Base-by-base conservation (phyloP, 1,140 invertebrate genomes). In the Drosophila pruinosa region DNA sequence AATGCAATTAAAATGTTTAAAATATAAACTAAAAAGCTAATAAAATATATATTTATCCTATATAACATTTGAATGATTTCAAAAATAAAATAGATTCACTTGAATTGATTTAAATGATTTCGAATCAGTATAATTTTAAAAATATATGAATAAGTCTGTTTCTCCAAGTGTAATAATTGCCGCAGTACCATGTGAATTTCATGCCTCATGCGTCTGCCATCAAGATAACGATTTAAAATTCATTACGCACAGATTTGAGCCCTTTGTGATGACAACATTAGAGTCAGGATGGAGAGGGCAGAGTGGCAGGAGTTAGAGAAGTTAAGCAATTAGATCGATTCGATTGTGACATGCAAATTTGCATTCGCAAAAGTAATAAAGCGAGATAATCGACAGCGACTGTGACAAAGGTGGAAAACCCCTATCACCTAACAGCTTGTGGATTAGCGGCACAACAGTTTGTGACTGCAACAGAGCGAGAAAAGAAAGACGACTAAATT, bases 201-300 rank as follows among this genome's bases (percentile, higher is more conserved):
- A 82, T 72, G 82, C 67, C 72, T 61, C 21, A 50, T 63, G 82
- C 57, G 12, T 50, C 39, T 48, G 65, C 47, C 67, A 76, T 82
- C 82, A 75, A 72, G 74, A 75, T 77, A 71, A 76, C 80, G 62
- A 74, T 76, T 22, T 24, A 19, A 69, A 52, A 77, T 74, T 80
- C 73, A 86, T 80, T 85, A 59, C 12, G 39, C 12, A 58, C 26
- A 22, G 39, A 41, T 54, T 75, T 68, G 47, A 72, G 57, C 41
- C 41, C 70, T 59, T 58, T 19, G 36, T 6, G 24, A 26, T 28
- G 45, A 14, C 22, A 28, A 48, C n/a, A n/a, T 10, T 48, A 8
- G 17, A 26, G 2, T n/a, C 4, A 28, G 24, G n/a, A n/a, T n/a
- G 12, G 45, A 8, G 7, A 26, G 2, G 4, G 14, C 12, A 48